Evolutionary conservation across 2,888 invertebrate species (phyloP).

Genomic region (Tenthredo distinguenda): DNA sequence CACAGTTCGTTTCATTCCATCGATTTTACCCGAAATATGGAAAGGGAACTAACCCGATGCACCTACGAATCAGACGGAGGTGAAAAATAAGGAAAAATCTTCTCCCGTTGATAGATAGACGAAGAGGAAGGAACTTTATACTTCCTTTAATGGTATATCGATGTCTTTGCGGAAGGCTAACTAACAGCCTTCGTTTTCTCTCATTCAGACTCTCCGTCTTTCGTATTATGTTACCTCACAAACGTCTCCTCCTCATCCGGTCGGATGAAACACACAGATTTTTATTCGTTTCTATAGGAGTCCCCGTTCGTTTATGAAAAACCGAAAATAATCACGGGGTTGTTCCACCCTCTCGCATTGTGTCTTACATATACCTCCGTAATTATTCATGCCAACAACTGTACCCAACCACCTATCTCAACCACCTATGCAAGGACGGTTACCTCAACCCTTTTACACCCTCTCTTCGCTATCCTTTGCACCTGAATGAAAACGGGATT

Average conservation of each 20-base stretch:
- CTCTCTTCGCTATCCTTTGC: neutral
- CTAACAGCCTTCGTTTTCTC: neutral
- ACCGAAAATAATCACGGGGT: too few relatives aligned
- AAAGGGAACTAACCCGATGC: neutral
- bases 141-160: conserved; percentile 21
- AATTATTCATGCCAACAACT: neutral
- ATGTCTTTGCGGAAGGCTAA: neutral
- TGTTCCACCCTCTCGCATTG: neutral
- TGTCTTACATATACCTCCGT: neutral
- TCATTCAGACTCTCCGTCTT: neutral
- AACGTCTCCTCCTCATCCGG: neutral
- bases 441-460: neutral
- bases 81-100: neutral
- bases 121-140: neutral
- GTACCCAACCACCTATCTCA: neutral
- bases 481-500: neutral
- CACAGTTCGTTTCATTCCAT: neutral
- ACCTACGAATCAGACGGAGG: neutral
- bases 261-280: neutral
- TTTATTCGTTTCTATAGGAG: too few relatives aligned
- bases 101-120: neutral
- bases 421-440: too few relatives aligned
- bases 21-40: neutral
- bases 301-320: too few relatives aligned
- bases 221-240: neutral